phyloP scores from a whole-genome alignment of 2,113 vertebrate species.

The Nothoprocta pentlandii region DNA sequence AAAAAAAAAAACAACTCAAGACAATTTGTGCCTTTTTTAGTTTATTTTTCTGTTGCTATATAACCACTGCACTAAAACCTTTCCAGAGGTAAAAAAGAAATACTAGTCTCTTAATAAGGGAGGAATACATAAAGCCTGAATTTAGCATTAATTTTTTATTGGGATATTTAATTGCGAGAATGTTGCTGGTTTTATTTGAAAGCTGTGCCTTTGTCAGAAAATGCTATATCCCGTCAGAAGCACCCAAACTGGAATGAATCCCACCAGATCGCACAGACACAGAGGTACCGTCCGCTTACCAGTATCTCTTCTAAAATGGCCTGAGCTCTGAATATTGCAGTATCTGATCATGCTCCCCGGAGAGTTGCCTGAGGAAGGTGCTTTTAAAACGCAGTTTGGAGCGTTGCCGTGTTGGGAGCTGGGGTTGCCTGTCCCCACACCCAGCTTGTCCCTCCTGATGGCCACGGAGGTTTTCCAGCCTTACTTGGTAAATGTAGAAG shows the following conservation, averaged over 20 bases:
- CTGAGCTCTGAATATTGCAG: not conserved
- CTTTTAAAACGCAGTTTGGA: not conserved
- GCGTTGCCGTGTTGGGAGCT: not conserved
- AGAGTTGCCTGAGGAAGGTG: not conserved
- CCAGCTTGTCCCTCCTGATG: too few relatives aligned
- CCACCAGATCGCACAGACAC: conserved; percentile 32
- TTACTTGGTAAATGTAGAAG: rapidly evolving
- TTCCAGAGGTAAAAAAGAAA: conserved; percentile 18
- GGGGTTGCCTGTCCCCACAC: too few relatives aligned
- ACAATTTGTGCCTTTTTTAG: conserved; percentile 82
- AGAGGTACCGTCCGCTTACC: conserved; percentile 39
- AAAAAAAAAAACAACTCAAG: conserved; percentile 43
- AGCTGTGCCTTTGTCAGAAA: conserved; percentile 71
- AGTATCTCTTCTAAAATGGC: not conserved
- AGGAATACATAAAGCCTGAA: conserved; percentile 18
- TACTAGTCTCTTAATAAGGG: conserved; percentile 43
- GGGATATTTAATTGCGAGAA: conserved; percentile 55
- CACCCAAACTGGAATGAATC: conserved; percentile 49
- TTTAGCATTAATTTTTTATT: conserved; percentile 24
- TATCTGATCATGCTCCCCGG: not conserved
- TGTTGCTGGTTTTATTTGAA: conserved; percentile 48
- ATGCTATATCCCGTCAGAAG: conserved; percentile 46
- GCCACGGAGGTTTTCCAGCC: not conserved
- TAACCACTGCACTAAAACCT: conserved; percentile 70
- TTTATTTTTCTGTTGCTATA: conserved; percentile 70